Base-by-base conservation (phyloP, 2,113 vertebrate genomes). In the Alligator sinensis region DNA sequence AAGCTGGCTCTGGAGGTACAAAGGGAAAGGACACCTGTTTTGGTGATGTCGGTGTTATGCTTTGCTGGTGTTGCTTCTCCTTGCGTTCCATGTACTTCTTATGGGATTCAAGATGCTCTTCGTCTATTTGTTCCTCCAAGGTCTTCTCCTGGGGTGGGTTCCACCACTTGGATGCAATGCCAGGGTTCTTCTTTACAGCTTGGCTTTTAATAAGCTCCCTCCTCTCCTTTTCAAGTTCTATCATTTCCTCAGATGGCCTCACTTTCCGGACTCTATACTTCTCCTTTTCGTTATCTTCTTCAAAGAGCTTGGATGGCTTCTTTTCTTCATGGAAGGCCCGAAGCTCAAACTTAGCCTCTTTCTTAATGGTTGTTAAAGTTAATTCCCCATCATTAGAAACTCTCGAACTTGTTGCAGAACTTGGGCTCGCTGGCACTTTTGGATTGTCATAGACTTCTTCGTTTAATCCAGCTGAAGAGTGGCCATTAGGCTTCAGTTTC, bases 81-180 rank as follows among this genome's bases (percentile, higher is more conserved):
- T 99, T 99, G 66, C 99, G 98, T 92, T 99, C 99, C 95, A 99
- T 99, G 96, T 99, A 99, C 96, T 98, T 99, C 88, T 97, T 98
- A 91, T 99, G 99, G 1, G 99, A 99, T 91, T 99, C 98, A 19
- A 99, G 97, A 85, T 99, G 97, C 5, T 99, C 99, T 87, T 98
- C 97, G 6, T 99, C 99, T 84, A 99, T 97, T 88, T 99, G 98
- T n/a, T 99, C 98, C 90, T 99, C 99, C 28, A 99, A 61, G 27
- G 95, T 95, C 90, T 98, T 99, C 95, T 99, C 99, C 22, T 99
- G 99, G 13, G 99, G 99, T 70, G 99, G 99, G 66, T 99, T 99
- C 99, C 99, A 99, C 99, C 99, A 99, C 85, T 99, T 99, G 11
- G 98, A 96, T 0, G 99, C 99, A 47, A 99, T 99, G 60, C 95